phyloP scores from a whole-genome alignment of 92 coral and sea anemone species.

The Porites rus region DNA sequence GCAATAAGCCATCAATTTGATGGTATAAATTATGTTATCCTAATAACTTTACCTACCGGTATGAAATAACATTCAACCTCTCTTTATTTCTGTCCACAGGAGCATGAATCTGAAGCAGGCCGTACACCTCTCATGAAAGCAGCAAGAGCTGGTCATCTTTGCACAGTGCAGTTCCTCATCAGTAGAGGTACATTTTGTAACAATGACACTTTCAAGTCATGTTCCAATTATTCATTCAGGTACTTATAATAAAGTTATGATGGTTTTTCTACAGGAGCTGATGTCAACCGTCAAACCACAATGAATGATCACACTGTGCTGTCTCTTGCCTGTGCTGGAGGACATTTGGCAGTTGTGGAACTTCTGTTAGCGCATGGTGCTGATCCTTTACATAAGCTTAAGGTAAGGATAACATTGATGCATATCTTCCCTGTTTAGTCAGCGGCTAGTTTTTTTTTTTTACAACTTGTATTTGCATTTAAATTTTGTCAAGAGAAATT shows the following conservation, averaged over 20 bases:
- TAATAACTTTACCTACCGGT: no score
- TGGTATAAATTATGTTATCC: no score
- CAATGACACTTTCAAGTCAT: no score
- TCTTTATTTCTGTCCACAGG: constrained; percentile 42
- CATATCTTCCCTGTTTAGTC: not conserved
- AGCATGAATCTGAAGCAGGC: constrained; percentile 99
- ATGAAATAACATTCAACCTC: not conserved
- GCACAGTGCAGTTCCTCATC: constrained; percentile 97
- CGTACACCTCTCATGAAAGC: constrained; percentile 99
- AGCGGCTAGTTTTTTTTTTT: no score
- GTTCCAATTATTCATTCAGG: not conserved
- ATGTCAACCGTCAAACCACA: constrained; percentile 95
- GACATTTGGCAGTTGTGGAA: constrained; percentile 97
- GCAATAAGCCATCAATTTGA: no score
- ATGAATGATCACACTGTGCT: constrained; percentile 97
- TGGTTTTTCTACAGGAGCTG: constrained; percentile 76
- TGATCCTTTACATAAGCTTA: constrained; percentile 92
- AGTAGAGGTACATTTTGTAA: constrained; percentile 79
- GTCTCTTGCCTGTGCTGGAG: constrained; percentile 99
- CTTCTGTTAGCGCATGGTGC: constrained; percentile 96
- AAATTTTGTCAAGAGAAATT: no score
- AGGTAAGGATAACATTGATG: constrained; percentile 61
- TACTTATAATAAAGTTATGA: not conserved
- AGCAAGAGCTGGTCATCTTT: constrained; percentile 99
- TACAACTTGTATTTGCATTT: no score